These are phyloP conservation scores for Lepetodrilus schrolli DNA, from an alignment of 2,888 invertebrate species.

Conservation along the genomic window DNA sequence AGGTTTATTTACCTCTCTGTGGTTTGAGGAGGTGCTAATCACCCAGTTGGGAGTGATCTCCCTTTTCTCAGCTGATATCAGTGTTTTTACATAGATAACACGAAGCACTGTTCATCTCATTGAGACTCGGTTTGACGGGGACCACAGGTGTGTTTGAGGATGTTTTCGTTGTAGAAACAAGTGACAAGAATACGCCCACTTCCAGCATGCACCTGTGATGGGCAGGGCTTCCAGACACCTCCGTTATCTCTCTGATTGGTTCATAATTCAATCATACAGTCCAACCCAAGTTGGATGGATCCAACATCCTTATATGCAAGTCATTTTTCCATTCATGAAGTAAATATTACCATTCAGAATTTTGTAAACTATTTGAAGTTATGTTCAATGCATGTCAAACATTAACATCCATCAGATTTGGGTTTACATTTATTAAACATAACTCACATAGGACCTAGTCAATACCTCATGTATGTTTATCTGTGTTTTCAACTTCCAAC, in stretches of 20 bases:
- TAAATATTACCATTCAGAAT: no score
- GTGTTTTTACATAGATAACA: slow-evolving; percentile 21
- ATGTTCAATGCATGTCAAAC: no score
- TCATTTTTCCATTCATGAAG: no score
- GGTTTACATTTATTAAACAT: no score
- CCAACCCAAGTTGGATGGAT: neutral
- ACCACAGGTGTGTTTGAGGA: slow-evolving; percentile 19
- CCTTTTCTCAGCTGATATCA: slow-evolving; percentile 9
- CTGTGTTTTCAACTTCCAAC: no score
- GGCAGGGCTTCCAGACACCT: neutral
- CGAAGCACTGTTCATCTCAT: no score
- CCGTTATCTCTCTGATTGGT: slow-evolving; percentile 10
- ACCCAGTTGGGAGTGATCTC: neutral
- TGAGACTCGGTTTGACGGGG: slow-evolving; percentile 1
- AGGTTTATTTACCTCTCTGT: no score
- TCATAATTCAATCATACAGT: neutral
- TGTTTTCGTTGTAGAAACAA: neutral
- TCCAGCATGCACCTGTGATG: slow-evolving; percentile 21
- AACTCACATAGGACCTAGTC: no score
- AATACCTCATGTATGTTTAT: no score
- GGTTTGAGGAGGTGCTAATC: slow-evolving; percentile 13
- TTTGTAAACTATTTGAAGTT: no score
- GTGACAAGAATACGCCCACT: neutral
- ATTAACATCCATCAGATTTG: no score
- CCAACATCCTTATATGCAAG: no score